phyloP scores from a whole-genome alignment of 2,113 vertebrate genomes.

The Sapajus apella region DNA sequence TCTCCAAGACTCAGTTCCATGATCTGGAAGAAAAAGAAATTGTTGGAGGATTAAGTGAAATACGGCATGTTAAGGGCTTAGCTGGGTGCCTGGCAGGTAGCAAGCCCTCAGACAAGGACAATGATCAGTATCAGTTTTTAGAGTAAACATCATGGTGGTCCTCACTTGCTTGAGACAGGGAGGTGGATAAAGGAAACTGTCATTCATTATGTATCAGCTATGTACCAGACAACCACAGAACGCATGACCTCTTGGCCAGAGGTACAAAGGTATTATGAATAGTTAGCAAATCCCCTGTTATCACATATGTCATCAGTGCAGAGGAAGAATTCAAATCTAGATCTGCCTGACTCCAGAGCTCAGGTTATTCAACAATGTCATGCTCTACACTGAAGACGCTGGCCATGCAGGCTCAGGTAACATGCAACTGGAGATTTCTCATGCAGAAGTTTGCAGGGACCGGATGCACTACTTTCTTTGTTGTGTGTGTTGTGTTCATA shows the following conservation, averaged over 20 bases:
- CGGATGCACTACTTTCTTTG: neutral
- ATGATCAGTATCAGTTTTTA: neutral
- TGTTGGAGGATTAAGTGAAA: neutral
- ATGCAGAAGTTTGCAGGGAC: neutral
- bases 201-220: neutral
- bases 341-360: neutral
- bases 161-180: neutral
- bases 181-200: neutral
- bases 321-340: neutral
- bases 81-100: neutral
- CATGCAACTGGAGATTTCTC: accelerated
- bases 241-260: accelerated
- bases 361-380: accelerated
- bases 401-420: accelerated
- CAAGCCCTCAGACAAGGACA: neutral
- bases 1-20: neutral
- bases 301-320: neutral
- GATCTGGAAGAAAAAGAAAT: neutral
- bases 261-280: neutral
- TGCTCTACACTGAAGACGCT: no score
- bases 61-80: neutral
- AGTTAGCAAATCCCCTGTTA: no score
- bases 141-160: neutral
- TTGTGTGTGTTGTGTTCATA: neutral
- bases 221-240: accelerated